Base-by-base conservation (phyloP, 2,113 vertebrate genomes). In the crab-eating macaque (Macaca fascicularis) region DNA sequence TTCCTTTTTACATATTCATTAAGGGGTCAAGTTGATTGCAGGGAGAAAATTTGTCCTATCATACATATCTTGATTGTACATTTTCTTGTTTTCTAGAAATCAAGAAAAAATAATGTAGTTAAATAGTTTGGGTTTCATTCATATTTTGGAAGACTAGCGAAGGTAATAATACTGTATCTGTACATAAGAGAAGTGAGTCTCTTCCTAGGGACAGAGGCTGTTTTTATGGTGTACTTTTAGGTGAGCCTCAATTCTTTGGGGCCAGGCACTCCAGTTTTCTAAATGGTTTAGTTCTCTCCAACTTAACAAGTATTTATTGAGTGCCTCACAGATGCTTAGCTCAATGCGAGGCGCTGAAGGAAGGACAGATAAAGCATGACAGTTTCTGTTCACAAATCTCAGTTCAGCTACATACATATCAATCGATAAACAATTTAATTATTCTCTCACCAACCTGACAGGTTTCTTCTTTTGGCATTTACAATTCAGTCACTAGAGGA, bases 371-470 rank as follows among this genome's bases (percentile, higher is more conserved):
- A 94, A 96, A 94, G 57, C 59, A 52, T 48, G 32, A 79, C 1
- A 50, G 8, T 50, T 97, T 90, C 14, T 83, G 38, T 76, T 95
- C 59, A 74, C 79, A 93, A 90, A 67, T 59, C 57, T 80, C 10
- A 87, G 48, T 70, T 93, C 50, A 97, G 14, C 27, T n/a, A 20
- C 23, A 82, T 87, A 23, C 48, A 94, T 67, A 82, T 90, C 57
- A 84, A 48, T 52, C 19, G 5, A 50, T 92, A 82, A 92, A 78
- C 27, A 50, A 61, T 94, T 95, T 85, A 85, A 96, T 35, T 88
- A 85, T 93, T 98, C 89, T 97, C 86, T 95, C 95, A 97, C 89
- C 86, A 97, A 95, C 80, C 93, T 97, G 81, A 92, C 93, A 98
- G 72, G 67, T 94, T 95, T 6, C 86, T 95, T 92, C 84, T 97